Evolutionary conservation across 2,113 vertebrate species (phyloP).

Genomic region (Bujurquina vittata): DNA sequence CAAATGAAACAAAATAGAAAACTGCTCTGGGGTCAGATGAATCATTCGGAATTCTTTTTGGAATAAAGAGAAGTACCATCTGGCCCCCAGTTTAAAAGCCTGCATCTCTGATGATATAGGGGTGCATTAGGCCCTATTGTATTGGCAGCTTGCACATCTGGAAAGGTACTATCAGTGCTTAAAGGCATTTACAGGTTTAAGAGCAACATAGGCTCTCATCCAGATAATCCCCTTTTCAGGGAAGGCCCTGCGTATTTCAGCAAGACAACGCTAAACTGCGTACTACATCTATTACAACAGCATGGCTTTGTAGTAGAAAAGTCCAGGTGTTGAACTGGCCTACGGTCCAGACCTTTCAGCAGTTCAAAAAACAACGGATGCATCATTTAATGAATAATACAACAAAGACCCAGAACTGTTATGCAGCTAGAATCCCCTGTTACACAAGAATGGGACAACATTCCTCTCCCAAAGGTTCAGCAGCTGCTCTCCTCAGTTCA

Average conservation of each 20-base stretch:
- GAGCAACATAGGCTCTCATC: neutral
- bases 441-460: too few species aligned
- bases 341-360: neutral
- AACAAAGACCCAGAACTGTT: too few species aligned
- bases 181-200: neutral
- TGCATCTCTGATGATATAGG: neutral
- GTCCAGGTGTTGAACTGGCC: too few species aligned
- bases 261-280: neutral
- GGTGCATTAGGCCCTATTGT: neutral
- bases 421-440: too few species aligned
- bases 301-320: neutral
- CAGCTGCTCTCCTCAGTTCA: too few species aligned
- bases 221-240: neutral
- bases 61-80: neutral
- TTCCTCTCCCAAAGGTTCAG: too few species aligned
- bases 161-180: neutral
- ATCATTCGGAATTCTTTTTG: neutral
- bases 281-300: neutral
- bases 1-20: neutral
- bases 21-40: neutral
- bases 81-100: neutral
- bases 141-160: neutral
- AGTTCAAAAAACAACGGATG: neutral
- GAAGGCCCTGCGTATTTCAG: neutral
- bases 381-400: too few species aligned